Evolutionary conservation across 2,797 vertebrate species (phyloP).

Genomic region (Myotis pilosus): DNA sequence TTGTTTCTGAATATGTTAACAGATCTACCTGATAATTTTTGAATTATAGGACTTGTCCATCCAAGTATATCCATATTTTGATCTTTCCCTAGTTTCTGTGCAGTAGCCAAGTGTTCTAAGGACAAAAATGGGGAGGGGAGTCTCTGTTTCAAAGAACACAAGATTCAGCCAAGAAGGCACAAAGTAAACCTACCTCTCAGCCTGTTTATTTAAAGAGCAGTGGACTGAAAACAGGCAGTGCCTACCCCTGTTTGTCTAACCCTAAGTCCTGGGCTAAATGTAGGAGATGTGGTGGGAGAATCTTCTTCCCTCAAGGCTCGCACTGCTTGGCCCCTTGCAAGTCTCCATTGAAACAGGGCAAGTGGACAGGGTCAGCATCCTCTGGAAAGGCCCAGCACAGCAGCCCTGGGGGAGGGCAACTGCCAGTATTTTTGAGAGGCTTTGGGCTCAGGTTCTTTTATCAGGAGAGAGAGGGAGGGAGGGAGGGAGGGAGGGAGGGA

Average conservation of each 20-base stretch:
- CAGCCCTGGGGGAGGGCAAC: neutral
- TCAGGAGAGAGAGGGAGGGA: neutral
- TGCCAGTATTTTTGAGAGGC: conserved; percentile 17
- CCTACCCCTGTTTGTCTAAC: neutral
- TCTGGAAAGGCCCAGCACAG: neutral
- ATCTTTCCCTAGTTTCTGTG: neutral
- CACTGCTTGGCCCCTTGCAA: neutral
- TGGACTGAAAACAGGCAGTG: neutral
- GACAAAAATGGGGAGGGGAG: neutral
- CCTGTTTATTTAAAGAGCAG: conserved; percentile 29
- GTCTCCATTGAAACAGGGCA: neutral
- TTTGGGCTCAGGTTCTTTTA: neutral
- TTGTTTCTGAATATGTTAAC: conserved; percentile 38
- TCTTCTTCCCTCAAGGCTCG: neutral
- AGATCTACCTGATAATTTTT: conserved; percentile 18
- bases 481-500: no score
- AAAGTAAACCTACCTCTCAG: neutral
- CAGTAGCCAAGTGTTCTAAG: neutral
- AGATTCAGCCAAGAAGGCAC: neutral
- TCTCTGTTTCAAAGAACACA: conserved; percentile 3
- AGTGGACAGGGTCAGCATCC: neutral
- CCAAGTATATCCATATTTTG: neutral
- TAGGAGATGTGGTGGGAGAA: neutral
- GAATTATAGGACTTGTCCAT: neutral
- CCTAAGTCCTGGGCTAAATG: neutral